Base-by-base conservation (phyloP, 2,113 vertebrate species). In the Microtus richardsoni region DNA sequence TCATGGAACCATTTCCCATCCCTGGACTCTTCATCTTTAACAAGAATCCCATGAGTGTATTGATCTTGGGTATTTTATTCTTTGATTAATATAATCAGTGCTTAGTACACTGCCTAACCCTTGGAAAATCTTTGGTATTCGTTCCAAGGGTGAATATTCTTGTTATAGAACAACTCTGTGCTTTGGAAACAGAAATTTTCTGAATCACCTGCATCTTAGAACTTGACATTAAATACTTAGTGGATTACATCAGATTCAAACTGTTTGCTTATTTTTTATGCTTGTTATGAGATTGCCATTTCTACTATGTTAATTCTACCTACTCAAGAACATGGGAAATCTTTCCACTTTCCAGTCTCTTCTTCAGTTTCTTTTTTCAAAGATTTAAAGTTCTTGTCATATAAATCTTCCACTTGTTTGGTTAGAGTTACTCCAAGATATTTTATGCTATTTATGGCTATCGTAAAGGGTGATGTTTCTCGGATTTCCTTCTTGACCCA, bases 161-260 rank as follows among this genome's bases (percentile, higher is more conserved):
- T 52, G 60, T 89, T 39, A 93, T 16, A 82, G 36, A 66, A 66
- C 87, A 94, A 47, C 41, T 33, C 12, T 36, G 7, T 30, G 64
- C 24, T 68, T 73, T 83, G 26, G 41, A 11, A 78, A 60, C 16
- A 74, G 28, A 89, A 49, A 54, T 60, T 33, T 14, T 80, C 47
- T 86, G 39, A 62, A 52, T 91, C 3, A 54, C 80, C 33, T 89
- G 22, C 77, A 10, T 11, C 60, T 80, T 80, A 33, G 60, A 91
- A 93, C 36, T 16, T 13, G 19, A 75, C 3, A 64, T 47, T 75
- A 79, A 90, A 87, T 74, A 10, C 26, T 41, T 92, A 79, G 22
- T 83, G 28, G 47, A 89, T 92, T 87, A 90, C 66, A 54, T 84
- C 60, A 68, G 79, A 22, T 41, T 92, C 9, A 90, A 74, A 94